phyloP scores from a whole-genome alignment of 1,140 invertebrate species.

The Agrypnia vestita region DNA sequence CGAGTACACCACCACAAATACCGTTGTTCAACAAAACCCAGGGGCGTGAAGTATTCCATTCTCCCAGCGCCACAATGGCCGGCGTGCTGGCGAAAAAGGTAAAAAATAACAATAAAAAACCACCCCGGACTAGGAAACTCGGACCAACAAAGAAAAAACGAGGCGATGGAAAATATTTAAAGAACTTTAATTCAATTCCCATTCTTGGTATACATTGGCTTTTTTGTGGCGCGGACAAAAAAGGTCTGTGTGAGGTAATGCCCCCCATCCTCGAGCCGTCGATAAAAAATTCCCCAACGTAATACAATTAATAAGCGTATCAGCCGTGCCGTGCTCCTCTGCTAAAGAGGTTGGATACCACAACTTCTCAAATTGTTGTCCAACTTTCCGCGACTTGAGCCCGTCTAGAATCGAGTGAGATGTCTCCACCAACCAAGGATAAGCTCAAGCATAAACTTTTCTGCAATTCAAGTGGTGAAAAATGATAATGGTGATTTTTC shows the following conservation, averaged over 20 bases:
- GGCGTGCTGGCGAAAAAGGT: slow-evolving; percentile 43
- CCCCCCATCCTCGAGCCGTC: slow-evolving; percentile 26
- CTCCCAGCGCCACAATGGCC: slow-evolving; percentile 18
- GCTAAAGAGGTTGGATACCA: slow-evolving; percentile 37
- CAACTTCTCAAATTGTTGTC: slow-evolving; percentile 3
- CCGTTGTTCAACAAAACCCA: slow-evolving; percentile 32
- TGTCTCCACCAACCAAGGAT: no score
- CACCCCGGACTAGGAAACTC: slow-evolving; percentile 33
- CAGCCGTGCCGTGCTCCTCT: slow-evolving; percentile 35
- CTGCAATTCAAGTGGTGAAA: no score
- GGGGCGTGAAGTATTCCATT: slow-evolving; percentile 41
- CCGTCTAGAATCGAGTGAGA: no score
- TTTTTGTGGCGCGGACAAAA: slow-evolving; percentile 43
- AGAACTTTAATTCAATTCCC: slow-evolving; percentile 56
- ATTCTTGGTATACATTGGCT: slow-evolving; percentile 48
- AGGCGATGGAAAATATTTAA: slow-evolving; percentile 52
- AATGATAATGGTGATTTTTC: no score
- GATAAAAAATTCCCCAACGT: slow-evolving; percentile 29
- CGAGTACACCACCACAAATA: slow-evolving; percentile 32
- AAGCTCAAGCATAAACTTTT: no score
- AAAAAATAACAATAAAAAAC: slow-evolving; percentile 28
- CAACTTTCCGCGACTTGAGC: no score
- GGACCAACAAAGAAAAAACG: slow-evolving; percentile 46
- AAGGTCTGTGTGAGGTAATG: slow-evolving; percentile 43
- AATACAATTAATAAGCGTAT: slow-evolving; percentile 51